Evolutionary conservation across 2,888 invertebrate species (phyloP).

Genomic region (Ferdinandea cuprea): DNA sequence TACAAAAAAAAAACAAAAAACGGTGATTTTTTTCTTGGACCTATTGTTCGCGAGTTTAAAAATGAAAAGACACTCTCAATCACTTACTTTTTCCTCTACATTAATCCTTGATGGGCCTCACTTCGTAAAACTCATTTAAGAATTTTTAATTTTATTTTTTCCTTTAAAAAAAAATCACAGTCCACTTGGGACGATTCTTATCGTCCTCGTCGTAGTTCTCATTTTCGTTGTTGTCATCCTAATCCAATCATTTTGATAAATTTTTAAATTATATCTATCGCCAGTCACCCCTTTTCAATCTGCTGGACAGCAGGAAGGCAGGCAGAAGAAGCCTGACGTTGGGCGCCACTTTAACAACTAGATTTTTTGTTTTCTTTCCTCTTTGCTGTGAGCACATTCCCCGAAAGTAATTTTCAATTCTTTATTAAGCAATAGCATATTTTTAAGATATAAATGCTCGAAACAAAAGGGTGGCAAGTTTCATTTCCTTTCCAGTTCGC

Average conservation of each 20-base stretch:
- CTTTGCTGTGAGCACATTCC: constrained; percentile 16
- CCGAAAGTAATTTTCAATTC: constrained; percentile 64
- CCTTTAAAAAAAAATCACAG: constrained; percentile 1
- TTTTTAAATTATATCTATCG: constrained; percentile 73
- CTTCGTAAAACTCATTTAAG: constrained; percentile 71
- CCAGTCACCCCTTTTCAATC: constrained; percentile 63
- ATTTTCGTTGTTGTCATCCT: constrained; percentile 69
- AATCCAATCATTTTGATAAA: constrained; percentile 73
- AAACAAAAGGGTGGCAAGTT: constrained; percentile 71
- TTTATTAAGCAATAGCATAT: constrained; percentile 67
- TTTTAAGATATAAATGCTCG: constrained; percentile 70
- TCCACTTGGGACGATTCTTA: constrained; percentile 11
- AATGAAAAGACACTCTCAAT: constrained; percentile 69
- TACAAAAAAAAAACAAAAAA: constrained; percentile 9
- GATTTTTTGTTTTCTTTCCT: constrained; percentile 12
- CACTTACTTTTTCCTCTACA: constrained; percentile 70
- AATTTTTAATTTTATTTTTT: constrained; percentile 48
- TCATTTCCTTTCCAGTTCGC: constrained; percentile 60
- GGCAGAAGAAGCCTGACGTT: constrained; percentile 27
- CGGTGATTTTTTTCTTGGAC: constrained; percentile 26
- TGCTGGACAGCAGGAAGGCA: constrained; percentile 44
- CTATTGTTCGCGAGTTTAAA: constrained; percentile 65
- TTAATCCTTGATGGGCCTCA: constrained; percentile 70
- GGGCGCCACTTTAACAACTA: constrained; percentile 58
- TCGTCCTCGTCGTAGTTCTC: constrained; percentile 13